These are phyloP conservation scores for Prosapia bicincta DNA, from an alignment of 2,888 invertebrate genomes.

Conservation along the genomic window DNA sequence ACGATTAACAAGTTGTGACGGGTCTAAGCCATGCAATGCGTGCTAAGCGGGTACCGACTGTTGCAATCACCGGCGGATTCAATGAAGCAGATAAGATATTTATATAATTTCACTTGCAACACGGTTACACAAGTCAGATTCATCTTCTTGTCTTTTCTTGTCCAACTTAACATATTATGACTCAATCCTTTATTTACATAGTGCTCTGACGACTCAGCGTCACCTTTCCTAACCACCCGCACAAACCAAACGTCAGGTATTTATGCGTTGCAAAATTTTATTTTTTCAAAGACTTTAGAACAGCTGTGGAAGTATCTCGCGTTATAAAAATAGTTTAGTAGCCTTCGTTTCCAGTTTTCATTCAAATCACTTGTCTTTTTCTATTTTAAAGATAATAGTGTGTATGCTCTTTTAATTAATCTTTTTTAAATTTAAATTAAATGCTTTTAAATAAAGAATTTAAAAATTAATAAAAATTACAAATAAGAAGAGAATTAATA, in stretches of 20 bases:
- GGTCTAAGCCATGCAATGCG: neutral
- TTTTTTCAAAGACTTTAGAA: neutral
- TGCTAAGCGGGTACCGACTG: neutral
- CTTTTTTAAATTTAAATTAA: no score
- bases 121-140: neutral
- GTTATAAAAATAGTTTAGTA: neutral
- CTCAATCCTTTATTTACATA: neutral
- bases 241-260: neutral
- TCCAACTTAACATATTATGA: neutral
- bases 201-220: neutral
- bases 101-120: neutral
- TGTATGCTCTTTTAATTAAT: no score
- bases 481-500: no score
- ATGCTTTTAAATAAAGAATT: no score
- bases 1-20: neutral
- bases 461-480: no score
- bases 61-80: neutral
- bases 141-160: neutral
- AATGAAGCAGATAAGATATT: neutral
- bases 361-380: no score
- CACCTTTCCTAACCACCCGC: neutral
- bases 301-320: no score
- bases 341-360: no score
- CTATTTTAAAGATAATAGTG: no score
- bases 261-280: neutral